Conservation (phyloP, 1,140 invertebrate genomes). For the Zaprionus africanus region DNA sequence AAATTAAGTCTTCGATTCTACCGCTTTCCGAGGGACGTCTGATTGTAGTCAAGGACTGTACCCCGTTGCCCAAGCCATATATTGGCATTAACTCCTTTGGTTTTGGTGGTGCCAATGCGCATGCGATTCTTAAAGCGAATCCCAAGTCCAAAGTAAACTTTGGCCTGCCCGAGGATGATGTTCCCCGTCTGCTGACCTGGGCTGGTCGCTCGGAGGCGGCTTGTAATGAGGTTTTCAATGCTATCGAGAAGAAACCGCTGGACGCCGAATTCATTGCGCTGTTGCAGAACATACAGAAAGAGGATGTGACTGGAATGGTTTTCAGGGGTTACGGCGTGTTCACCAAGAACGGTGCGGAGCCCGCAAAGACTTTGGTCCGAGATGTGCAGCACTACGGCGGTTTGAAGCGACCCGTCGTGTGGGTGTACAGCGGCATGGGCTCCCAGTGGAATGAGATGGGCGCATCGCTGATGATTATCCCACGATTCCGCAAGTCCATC, state of each 20-base stretch:
- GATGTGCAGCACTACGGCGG: slow-evolving; percentile 87
- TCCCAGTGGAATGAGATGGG: slow-evolving; percentile 95
- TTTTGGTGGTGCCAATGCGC: slow-evolving; percentile 92
- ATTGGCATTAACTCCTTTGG: slow-evolving; percentile 94
- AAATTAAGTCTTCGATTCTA: slow-evolving; percentile 90
- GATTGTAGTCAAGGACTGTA: slow-evolving; percentile 89
- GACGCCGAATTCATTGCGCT: slow-evolving; percentile 86
- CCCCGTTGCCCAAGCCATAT: slow-evolving; percentile 87
- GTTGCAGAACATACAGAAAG: slow-evolving; percentile 86
- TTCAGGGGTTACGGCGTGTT: slow-evolving; percentile 86
- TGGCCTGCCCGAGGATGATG: slow-evolving; percentile 85
- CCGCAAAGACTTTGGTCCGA: slow-evolving; percentile 79
- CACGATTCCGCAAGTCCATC: slow-evolving; percentile 90
- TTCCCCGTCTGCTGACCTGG: slow-evolving; percentile 86
- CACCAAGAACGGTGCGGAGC: slow-evolving; percentile 85
- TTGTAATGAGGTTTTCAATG: slow-evolving; percentile 88
- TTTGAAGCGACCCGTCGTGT: slow-evolving; percentile 90
- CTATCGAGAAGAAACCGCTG: slow-evolving; percentile 86
- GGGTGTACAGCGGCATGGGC: slow-evolving; percentile 96
- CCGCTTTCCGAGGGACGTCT: slow-evolving; percentile 89
- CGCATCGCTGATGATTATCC: slow-evolving; percentile 87
- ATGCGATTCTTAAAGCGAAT: slow-evolving; percentile 88
- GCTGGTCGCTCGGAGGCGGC: slow-evolving; percentile 88
- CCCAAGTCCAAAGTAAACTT: slow-evolving; percentile 85
- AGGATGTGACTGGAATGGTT: slow-evolving; percentile 86